Percentiles rank a stretch among this genome's conserved stretches.
Conservation (phyloP, 2,113 vertebrate genomes). For the Cyphomyrus discorhynchus region DNA sequence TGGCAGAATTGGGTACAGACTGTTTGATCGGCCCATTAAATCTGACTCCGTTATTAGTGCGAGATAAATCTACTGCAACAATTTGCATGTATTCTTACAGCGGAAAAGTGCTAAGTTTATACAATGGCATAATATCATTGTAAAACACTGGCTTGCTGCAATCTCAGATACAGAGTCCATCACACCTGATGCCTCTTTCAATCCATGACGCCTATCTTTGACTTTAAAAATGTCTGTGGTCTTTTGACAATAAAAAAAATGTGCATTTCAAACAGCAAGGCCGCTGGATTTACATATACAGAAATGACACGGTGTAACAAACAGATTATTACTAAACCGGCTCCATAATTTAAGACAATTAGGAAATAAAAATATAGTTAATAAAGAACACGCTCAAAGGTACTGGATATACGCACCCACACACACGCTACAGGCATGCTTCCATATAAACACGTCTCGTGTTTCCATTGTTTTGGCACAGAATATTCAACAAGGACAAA, state of each 20-base stretch:
- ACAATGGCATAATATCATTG: neutral
- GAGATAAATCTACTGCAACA: neutral
- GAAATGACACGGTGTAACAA: constrained; percentile 35
- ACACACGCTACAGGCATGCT: constrained; percentile 20
- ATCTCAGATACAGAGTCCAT: neutral
- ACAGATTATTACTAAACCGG: constrained; percentile 34
- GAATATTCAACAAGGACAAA: constrained; percentile 26
- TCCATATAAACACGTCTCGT: constrained; percentile 25
- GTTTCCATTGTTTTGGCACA: constrained; percentile 25
- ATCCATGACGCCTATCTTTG: neutral
- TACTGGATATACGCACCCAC: constrained; percentile 24
- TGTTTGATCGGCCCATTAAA: neutral
- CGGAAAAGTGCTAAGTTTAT: neutral
- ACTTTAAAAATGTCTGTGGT: neutral
- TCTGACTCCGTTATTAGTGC: neutral
- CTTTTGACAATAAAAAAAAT: neutral
- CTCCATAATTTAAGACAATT: constrained; percentile 26
- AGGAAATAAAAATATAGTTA: constrained; percentile 35
- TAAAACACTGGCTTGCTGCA: neutral
- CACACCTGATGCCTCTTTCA: neutral
- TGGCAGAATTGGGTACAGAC: neutral
- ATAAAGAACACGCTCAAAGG: constrained; percentile 36
- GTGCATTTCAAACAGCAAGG: neutral
- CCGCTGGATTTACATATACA: constrained; percentile 20
- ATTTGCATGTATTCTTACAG: neutral